Base-by-base conservation (phyloP, 2,113 vertebrate species). In the Rhinopomastus cyanomelas region DNA sequence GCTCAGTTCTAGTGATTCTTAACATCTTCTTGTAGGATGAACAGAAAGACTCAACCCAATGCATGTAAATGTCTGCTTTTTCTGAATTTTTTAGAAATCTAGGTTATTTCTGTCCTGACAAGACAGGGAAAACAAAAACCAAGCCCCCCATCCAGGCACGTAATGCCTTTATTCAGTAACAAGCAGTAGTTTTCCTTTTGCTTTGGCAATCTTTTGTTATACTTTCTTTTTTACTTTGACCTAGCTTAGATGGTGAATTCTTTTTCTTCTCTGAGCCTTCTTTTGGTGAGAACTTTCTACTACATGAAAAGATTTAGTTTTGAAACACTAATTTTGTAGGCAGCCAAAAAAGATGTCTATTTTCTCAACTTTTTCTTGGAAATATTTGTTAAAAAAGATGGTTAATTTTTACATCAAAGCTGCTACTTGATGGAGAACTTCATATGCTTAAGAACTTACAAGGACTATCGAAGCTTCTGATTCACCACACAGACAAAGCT, bases 331-430 rank as follows among this genome's bases (percentile, higher is more conserved):
- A 1, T 74, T 60, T 93, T 64, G 16, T 60, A 92, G 76, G 34
- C 65, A 92, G 48, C 49, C 82, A 68, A 96, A 83, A 95, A 93
- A 26, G 20, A n/a, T 72, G 19, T 46, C 49, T 75, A 91, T 93
- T 85, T 85, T 32, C 29, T 85, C 68, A 44, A 16, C 10, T 88
- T 92, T 77, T 85, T 66, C 32, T 90, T 61, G 57, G 51, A 92
- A 34, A 74, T 83, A 12, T 7, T 88, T 86, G 61, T 94, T 79
- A 77, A 73, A 42, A 76, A 93, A 81, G 14, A 29, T 10, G 7
- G 6, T 34, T 73, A 71, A 49, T 49, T 68, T 80, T 88, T 42
- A 27, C 49, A 36, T 56, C 48, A 78, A 75, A 61, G 4, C 19
- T 23, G 30, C 37, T 77, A 42, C 73, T 92, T 81, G 15, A 49